Base-by-base conservation (phyloP, 2,797 vertebrate genomes). In the Crypturellus tataupa region DNA sequence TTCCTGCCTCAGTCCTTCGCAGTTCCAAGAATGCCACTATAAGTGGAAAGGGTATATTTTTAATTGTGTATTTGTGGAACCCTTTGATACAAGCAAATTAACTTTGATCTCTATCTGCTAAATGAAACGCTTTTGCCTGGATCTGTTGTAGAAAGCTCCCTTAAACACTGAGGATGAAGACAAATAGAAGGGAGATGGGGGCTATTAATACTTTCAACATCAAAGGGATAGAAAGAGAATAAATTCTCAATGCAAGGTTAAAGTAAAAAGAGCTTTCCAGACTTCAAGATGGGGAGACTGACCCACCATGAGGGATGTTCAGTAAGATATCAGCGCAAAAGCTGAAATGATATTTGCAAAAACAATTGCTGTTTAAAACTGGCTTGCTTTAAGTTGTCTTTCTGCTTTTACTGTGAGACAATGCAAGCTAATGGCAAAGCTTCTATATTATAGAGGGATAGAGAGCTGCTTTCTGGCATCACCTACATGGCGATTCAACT, bases 71-170 rank as follows among this genome's bases (percentile, higher is more conserved):
- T 85, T 69, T 68, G 55, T 40, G 51, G 84, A 87, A 40, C 12
- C 29, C 35, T 84, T 89, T 80, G 49, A 27, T 55, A 58, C 17
- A n/a, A 65, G 27, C 49, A 58, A 80, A 80, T 83, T 31, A 75
- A 53, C 65, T 78, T 84, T 62, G n/a, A 78, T 87, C 70, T 81
- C 20, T 12, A 87, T 46, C 46, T 87, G 51, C 55, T 46, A 35
- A 67, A 53, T 40, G 29, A 71, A 88, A 49, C 27, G 31, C 2
- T 18, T 80, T 71, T 80, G 13, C 10, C 13, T 68, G 68, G 18
- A 27, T 65, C 33, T 59, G 53, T 25, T 65, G 39, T 56, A 51
- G 81, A 3, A 83, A 12, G 17, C 35, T 78, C 31, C 46, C 58
- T 83, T 89, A 80, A 70, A 65, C 39, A 80, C 51, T 1, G 18